Percentiles rank a stretch among this genome's conserved stretches.
phyloP scores from a whole-genome alignment of 2,888 invertebrate genomes.

The Eupithecia tripunctaria region DNA sequence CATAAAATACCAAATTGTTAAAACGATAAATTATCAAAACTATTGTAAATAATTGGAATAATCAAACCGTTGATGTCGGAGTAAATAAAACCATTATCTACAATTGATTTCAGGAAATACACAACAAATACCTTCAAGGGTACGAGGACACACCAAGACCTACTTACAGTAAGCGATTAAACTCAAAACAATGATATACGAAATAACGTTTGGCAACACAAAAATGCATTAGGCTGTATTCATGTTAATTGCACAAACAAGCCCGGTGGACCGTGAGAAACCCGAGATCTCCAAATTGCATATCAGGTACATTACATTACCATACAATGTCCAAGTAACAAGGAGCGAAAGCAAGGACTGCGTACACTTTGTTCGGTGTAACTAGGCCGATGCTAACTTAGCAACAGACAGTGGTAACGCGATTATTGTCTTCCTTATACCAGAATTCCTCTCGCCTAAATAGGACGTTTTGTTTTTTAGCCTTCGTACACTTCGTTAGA shows the following conservation, averaged over 20 bases:
- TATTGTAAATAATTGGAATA: too few species aligned
- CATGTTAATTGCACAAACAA: conserved; percentile 63
- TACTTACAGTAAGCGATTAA: conserved; percentile 23
- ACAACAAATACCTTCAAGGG: background rate
- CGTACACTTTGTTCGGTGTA: conserved; percentile 23
- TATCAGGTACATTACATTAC: conserved; percentile 55
- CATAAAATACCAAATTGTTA: background rate
- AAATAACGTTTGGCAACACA: conserved; percentile 46
- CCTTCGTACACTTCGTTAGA: background rate
- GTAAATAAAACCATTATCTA: background rate
- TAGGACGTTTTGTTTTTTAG: background rate
- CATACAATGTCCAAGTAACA: conserved; percentile 67
- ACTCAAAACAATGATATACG: conserved; percentile 50
- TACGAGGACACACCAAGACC: conserved; percentile 19
- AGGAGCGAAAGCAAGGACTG: conserved; percentile 65
- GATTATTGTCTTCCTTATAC: background rate
- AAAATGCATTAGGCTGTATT: conserved; percentile 50
- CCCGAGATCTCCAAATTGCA: conserved; percentile 60
- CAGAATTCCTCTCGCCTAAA: background rate
- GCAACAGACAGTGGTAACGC: background rate
- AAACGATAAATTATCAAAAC: background rate
- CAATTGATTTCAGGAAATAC: background rate
- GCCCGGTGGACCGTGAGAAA: conserved; percentile 68
- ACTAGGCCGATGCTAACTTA: background rate
- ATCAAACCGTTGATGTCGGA: background rate